Percentiles rank a stretch among this genome's conserved stretches.
Evolutionary conservation across 1,140 invertebrate genomes (phyloP).

Genomic region (Trichonephila clavata): DNA sequence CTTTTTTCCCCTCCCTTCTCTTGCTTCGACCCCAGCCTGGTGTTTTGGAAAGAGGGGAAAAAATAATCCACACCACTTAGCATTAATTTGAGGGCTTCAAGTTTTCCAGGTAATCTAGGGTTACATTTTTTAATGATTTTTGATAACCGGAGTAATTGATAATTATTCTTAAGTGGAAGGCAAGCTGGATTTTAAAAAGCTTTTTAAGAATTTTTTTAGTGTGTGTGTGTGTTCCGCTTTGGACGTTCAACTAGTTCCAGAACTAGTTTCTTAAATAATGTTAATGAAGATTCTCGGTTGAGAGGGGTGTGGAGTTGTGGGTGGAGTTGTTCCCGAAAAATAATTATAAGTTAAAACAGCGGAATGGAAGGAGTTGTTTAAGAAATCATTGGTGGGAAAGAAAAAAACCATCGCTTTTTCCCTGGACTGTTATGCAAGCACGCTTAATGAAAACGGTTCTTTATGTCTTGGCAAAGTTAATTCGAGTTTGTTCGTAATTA

Average conservation of each 20-base stretch:
- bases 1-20: neutral
- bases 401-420: neutral
- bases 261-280: constrained; percentile 40
- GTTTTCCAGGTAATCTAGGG: constrained; percentile 59
- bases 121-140: constrained; percentile 72
- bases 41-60: neutral
- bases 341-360: constrained; percentile 28
- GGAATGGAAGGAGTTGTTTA: neutral
- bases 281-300: constrained; percentile 48
- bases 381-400: neutral
- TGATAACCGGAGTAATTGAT: constrained; percentile 70
- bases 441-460: constrained; percentile 1
- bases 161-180: constrained; percentile 62
- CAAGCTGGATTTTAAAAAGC: constrained; percentile 35
- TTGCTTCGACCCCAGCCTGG: neutral
- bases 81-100: constrained; percentile 53
- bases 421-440: neutral
- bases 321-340: neutral
- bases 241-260: neutral
- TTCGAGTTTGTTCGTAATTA: neutral
- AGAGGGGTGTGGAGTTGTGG: no score
- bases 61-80: constrained; percentile 41
- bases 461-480: neutral
- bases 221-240: neutral
- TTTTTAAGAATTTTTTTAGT: constrained; percentile 15